Percentiles rank a stretch among this genome's conserved stretches.
Evolutionary conservation across 2,113 vertebrate species (phyloP).

Genomic region (Archocentrus centrarchus): DNA sequence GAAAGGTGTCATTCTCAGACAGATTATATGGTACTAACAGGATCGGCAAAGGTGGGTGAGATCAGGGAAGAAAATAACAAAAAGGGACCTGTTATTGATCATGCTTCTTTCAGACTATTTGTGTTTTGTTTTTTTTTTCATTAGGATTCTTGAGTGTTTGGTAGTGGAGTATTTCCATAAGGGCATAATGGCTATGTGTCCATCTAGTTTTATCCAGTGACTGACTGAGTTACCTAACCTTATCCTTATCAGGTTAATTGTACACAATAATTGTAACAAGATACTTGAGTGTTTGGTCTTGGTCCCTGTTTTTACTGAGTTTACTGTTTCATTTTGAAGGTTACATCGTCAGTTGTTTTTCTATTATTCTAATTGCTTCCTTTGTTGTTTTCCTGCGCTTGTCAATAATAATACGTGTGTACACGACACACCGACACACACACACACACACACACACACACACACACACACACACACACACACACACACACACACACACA

Average conservation of each 20-base stretch:
- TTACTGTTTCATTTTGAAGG: not conserved
- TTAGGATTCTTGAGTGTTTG: constrained; percentile 12
- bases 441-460: no score
- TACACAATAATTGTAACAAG: not conserved
- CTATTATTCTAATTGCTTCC: no score
- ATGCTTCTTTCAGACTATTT: constrained; percentile 42
- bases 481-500: no score
- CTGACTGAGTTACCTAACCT: not conserved
- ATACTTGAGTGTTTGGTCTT: not conserved
- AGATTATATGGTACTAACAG: constrained; percentile 76
- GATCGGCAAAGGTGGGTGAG: constrained; percentile 66
- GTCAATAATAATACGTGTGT: no score
- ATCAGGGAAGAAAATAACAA: constrained; percentile 57
- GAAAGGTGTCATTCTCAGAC: constrained; percentile 71
- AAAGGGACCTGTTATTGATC: constrained; percentile 69
- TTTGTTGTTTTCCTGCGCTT: no score
- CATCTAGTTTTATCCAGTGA: not conserved
- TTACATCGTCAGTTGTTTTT: not conserved
- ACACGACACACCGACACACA: no score
- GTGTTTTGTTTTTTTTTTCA: constrained; percentile 42
- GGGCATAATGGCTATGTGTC: not conserved
- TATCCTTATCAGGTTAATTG: not conserved
- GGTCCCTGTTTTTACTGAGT: not conserved
- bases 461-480: no score
- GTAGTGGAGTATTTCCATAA: constrained; percentile 6